Conservation (phyloP, 2,113 vertebrate genomes). For the Myotis davidii region DNA sequence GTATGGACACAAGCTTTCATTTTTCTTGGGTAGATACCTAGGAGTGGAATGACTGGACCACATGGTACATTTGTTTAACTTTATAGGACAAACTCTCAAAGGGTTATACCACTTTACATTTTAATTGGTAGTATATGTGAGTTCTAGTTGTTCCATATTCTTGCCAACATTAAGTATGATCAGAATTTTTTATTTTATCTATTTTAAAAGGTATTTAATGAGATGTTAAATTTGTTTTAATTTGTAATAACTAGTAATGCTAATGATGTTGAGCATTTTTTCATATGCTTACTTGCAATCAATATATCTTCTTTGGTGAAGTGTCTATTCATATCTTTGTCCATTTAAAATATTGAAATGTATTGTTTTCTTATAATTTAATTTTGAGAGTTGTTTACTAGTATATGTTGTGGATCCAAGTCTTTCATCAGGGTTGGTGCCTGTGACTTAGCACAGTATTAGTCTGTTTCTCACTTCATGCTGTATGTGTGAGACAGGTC, state of each 20-base stretch:
- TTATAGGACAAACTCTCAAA: not conserved
- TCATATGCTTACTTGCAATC: not conserved
- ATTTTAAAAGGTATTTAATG: not conserved
- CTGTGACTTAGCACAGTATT: not conserved
- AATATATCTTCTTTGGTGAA: too few species aligned
- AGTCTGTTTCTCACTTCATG: not conserved
- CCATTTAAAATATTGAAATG: too few species aligned
- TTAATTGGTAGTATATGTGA: not conserved
- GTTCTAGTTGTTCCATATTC: not conserved
- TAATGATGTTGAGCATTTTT: not conserved
- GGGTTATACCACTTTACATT: not conserved
- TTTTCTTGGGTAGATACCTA: not conserved
- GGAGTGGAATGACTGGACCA: not conserved
- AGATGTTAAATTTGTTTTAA: not conserved
- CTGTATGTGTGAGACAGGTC: not conserved
- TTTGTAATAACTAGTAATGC: not conserved
- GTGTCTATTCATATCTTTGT: too few species aligned
- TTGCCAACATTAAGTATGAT: not conserved
- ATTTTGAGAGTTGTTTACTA: not conserved
- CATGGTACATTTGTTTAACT: not conserved
- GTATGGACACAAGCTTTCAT: not conserved
- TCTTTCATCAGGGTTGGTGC: not conserved
- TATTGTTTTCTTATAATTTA: too few species aligned
- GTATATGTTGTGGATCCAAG: not conserved
- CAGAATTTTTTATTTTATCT: not conserved